Conservation (phyloP, 2,113 vertebrate species). For the Myodes glareolus region DNA sequence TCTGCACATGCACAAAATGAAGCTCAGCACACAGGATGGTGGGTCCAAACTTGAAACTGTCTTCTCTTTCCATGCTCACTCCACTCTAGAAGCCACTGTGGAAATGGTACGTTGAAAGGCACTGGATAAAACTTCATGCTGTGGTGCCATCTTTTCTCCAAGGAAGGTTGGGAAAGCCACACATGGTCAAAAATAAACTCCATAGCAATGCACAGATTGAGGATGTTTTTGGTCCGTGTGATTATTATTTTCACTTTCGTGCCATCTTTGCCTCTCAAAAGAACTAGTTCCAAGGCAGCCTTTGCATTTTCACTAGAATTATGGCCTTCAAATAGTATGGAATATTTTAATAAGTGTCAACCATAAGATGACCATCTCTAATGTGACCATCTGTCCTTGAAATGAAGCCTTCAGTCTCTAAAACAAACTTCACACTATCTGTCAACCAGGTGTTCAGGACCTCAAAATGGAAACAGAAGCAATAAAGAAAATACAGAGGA, state of each 20-base stretch:
- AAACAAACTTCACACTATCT: neutral
- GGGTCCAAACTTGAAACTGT: neutral
- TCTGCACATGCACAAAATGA: neutral
- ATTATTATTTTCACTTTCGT: neutral
- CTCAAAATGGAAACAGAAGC: neutral
- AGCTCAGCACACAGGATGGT: neutral
- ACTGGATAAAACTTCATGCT: neutral
- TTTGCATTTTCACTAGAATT: conserved; percentile 87
- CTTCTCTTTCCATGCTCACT: neutral
- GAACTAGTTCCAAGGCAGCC: conserved; percentile 79
- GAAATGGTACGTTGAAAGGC: neutral
- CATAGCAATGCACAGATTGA: neutral
- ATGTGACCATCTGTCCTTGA: neutral
- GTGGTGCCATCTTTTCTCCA: neutral
- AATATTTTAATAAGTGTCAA: neutral
- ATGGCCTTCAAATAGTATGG: conserved; percentile 83
- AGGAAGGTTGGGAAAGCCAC: neutral
- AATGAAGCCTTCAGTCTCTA: neutral
- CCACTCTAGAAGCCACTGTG: neutral
- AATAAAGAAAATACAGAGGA: neutral
- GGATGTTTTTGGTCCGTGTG: neutral
- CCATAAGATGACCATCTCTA: neutral
- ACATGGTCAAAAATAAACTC: neutral
- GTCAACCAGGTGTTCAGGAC: neutral
- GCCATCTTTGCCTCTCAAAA: neutral